Percentiles rank a stretch among this genome's conserved stretches.
These are phyloP conservation scores for Chrysogorgia sp. DNA, from an alignment of 92 coral and sea anemone genomes.

Conservation along the genomic window DNA sequence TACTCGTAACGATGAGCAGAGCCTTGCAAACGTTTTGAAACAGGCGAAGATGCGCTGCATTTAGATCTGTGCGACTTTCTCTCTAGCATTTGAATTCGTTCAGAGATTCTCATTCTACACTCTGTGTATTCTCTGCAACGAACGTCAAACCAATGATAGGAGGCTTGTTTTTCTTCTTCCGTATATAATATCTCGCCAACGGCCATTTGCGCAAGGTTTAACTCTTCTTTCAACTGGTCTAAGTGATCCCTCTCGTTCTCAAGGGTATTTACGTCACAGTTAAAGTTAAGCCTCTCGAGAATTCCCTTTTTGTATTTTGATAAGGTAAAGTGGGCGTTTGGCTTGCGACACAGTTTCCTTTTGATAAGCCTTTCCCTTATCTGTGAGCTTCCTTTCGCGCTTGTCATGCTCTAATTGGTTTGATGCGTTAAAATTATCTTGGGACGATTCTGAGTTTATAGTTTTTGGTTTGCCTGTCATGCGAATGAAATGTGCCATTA, in stretches of 20 bases:
- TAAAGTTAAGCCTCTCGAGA: not conserved
- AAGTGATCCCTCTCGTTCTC: slow-evolving; percentile 11
- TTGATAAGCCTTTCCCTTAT: too few relatives aligned
- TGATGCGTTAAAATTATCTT: too few relatives aligned
- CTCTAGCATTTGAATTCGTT: slow-evolving; percentile 8
- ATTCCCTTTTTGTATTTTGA: not conserved
- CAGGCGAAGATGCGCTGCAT: too few relatives aligned
- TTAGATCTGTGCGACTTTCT: too few relatives aligned
- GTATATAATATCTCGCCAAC: not conserved
- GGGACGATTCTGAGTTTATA: too few relatives aligned
- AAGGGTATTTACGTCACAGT: slow-evolving; percentile 4
- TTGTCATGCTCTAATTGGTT: too few relatives aligned
- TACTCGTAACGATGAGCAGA: too few relatives aligned
- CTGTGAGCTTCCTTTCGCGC: too few relatives aligned
- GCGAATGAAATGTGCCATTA: too few relatives aligned
- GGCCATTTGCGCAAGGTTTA: not conserved
- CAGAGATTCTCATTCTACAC: slow-evolving; percentile 16
- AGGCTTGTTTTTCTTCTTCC: slow-evolving; percentile 12
- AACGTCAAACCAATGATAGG: slow-evolving; percentile 29
- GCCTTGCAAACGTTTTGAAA: too few relatives aligned
- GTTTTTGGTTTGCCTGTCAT: too few relatives aligned
- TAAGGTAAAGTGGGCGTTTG: not conserved
- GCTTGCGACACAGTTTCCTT: not conserved
- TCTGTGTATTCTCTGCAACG: slow-evolving; percentile 38
- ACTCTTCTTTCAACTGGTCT: not conserved